phyloP scores from a whole-genome alignment of 2,888 invertebrate species.

The Dinocampus coccinellae region DNA sequence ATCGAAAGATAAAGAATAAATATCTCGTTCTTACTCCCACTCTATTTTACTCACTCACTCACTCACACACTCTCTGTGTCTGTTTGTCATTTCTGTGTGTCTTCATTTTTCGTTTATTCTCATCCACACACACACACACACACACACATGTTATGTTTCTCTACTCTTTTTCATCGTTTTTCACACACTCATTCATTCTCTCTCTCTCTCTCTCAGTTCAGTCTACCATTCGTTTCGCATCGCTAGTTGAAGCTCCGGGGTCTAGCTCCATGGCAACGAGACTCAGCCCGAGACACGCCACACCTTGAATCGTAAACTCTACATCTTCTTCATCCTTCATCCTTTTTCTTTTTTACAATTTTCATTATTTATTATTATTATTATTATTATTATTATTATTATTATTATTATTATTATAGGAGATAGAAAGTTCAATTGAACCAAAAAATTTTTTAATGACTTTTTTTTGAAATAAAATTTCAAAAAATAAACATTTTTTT shows the following conservation, averaged over 20 bases:
- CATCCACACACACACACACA: not conserved
- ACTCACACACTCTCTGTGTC: too few relatives aligned
- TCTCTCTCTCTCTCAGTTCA: slow-evolving; percentile 16
- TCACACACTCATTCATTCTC: slow-evolving; percentile 9
- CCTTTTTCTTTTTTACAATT: not conserved
- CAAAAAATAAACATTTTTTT: too few relatives aligned
- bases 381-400: not conserved
- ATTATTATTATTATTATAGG: not conserved
- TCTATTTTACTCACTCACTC: too few relatives aligned
- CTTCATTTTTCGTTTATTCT: slow-evolving; percentile 5
- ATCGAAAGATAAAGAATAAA: slow-evolving; percentile 34
- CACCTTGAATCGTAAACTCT: slow-evolving; percentile 15
- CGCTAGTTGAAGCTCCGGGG: slow-evolving; percentile 30
- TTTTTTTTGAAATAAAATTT: too few relatives aligned
- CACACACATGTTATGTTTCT: too few relatives aligned
- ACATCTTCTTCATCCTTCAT: not conserved
- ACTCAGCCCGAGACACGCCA: slow-evolving; percentile 20
- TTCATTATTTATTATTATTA: not conserved
- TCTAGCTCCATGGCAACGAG: slow-evolving; percentile 26
- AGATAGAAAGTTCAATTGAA: too few relatives aligned
- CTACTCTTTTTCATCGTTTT: too few relatives aligned
- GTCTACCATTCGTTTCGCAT: slow-evolving; percentile 14
- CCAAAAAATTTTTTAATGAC: too few relatives aligned
- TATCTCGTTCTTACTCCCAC: not conserved
- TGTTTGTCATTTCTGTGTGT: too few relatives aligned